Base-by-base conservation (phyloP, 23 tunicate genomes). In the Diplosoma virens region DNA sequence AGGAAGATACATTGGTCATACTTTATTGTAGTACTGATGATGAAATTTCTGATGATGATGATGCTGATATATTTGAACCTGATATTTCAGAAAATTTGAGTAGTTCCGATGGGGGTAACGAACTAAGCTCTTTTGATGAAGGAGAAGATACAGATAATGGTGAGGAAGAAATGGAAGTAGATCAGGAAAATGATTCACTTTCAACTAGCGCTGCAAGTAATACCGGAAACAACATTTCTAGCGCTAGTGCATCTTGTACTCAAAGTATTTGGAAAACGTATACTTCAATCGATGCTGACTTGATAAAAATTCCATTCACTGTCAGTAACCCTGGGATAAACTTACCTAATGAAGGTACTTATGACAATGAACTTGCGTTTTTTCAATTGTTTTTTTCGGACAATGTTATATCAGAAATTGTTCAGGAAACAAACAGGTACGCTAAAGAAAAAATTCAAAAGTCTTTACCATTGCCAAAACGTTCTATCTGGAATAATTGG, bases 341-440 rank as follows among this genome's bases (percentile, higher is more conserved):
- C 61, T 61, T 72, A 30, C 78, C 78, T 72, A 48, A 33, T 36
- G 48, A 34, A 27, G 78, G 61, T 25, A 60, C 47, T 18, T 72
- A 72, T 72, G 78, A 72, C 21, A 34, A 72, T 34, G 78, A 72
- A 34, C 46, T 72, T 72, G 48, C 61, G 25, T 72, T 20, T 72
- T 72, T 72, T 72, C 78, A 72, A 50, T 72, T 72, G 78, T 72
- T 20, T 50, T 72, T 72, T 72, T 20, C 61, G 7, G 78, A 72
- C 22, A 54, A 68, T 35, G 14, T 35, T 68, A 68, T 68, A 22
- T 34, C 6, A 7, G 75, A 68, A 11, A 17, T 68, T 68, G 75
- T 68, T 64, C 35, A 68, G 5, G 54, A 68, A 68, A 68, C 53
- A 68, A 68, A 68, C 54, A 68, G 54, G 54, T 68, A 68, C 27